Base-by-base conservation (phyloP, 2,113 vertebrate species). In the Amia ocellicauda region DNA sequence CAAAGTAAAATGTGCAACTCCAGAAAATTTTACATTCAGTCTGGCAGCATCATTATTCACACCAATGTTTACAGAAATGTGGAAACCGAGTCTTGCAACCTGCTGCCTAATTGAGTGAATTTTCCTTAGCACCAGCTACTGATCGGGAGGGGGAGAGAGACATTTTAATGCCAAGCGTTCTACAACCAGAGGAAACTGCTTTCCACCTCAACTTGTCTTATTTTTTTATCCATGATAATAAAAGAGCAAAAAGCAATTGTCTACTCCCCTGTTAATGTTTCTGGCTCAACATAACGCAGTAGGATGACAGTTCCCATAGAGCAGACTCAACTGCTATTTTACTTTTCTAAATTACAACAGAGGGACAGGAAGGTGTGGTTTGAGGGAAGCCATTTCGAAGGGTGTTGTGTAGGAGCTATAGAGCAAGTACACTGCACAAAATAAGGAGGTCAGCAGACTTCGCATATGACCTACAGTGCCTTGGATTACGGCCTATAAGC, bases 401-500 rank as follows among this genome's bases (percentile, higher is more conserved):
- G 11, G 51, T 23, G 51, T 14, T 20, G 14, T 22, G 29, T 27
- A 64, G 47, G 56, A 51, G 16, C 17, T 40, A 64, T 24, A 20
- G 27, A 64, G n/a, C 13, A 68, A 69, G 47, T 27, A 76, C 55
- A 69, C 60, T 19, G 62, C 72, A 10, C 19, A 83, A 76, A 80
- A 74, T 62, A 73, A 75, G 50, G 68, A 77, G 82, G 68, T 64
- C 59, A 40, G 23, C 57, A 40, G 26, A 74, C 41, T 53, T 49
- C 60, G 64, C 78, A 72, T 66, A 71, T 68, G 71, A 67, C 62
- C 78, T 78, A 55, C 66, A 77, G 14, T 70, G 62, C 78, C 70
- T 68, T 73, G 68, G 74, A 80, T 78, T 79, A 80, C 69, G 84
- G 58, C 71, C 65, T 74, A 60, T 76, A 83, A 80, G 53, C 80